Conservation (phyloP, 2,888 invertebrate species). For the Lycocerus yunnanus region DNA sequence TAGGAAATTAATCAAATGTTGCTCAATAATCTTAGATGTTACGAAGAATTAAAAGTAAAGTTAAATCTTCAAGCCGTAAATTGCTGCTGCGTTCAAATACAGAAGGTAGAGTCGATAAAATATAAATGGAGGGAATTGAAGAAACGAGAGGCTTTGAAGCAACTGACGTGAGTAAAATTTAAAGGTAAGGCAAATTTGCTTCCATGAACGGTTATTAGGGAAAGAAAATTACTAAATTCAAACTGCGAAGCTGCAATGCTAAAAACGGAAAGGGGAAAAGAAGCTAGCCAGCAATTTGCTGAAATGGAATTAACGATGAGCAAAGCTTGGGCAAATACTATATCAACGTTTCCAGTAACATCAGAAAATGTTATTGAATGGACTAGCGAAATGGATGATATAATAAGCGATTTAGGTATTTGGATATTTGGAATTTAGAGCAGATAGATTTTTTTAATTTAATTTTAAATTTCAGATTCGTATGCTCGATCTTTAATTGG, state of each 20-base stretch:
- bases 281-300: not conserved
- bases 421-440: not conserved
- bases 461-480: constrained; percentile 30
- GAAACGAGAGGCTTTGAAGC: constrained; percentile 10
- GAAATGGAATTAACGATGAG: not conserved
- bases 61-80: constrained; percentile 43
- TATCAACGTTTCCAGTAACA: constrained; percentile 5
- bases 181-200: not conserved
- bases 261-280: constrained; percentile 7
- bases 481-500: constrained; percentile 39
- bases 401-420: constrained; percentile 35
- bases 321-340: not conserved
- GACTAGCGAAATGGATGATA: constrained; percentile 34
- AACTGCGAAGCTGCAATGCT: constrained; percentile 8
- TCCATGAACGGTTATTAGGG: not conserved
- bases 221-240: not conserved
- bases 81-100: constrained; percentile 37
- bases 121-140: constrained; percentile 14
- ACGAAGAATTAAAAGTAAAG: constrained; percentile 39
- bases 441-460: not conserved
- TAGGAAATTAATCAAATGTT: constrained; percentile 48
- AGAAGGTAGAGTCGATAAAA: constrained; percentile 31
- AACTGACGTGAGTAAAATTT: constrained; percentile 7
- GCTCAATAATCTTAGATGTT: constrained; percentile 44
- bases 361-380: constrained; percentile 34